Base-by-base conservation (phyloP, 2,797 vertebrate species). In the Mus caroli region DNA sequence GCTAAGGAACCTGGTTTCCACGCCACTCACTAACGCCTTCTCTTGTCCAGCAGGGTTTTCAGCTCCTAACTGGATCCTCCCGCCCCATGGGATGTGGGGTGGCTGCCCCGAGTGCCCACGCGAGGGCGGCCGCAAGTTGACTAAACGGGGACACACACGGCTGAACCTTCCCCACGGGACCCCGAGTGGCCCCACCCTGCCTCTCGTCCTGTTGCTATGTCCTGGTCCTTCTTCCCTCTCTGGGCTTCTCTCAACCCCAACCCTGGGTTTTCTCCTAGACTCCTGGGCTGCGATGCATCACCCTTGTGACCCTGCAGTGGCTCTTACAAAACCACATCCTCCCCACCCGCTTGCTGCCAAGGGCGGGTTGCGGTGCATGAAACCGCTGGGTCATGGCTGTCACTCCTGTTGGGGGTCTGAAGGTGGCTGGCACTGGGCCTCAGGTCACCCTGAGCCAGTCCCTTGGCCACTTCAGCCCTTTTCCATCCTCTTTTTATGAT, bases 31-130 rank as follows among this genome's bases (percentile, higher is more conserved):
- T 97, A 56, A 96, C 17, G 9, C 90, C 94, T 34, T 96, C 86
- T 98, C 94, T 98, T 95, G 88, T 94, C 95, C 97, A 92, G 75
- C 98, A 99, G 98, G 98, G 99, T 99, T 96, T 99, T 99, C 98
- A 98, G 98, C 98, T 98, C 98, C 98, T 99, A 99, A 98, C 96
- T 6, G 96, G 98, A 98, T 91, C 76, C 92, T 97, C 92, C 91
- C 87, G 0, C 96, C 96, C 97, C 78, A 91, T 95, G 7, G 94
- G 98, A 98, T 94, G 97, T 98, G 96, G 98, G 97, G 97, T 88
- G 97, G 85, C 97, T n/a, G 46, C 91, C 90, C 64, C 64, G 12
- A 19, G 73, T 69, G 6, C 94, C 96, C 96, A 93, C n/a, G 97
- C 3, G 0, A 89, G 97, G 96, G 95, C 88, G 96, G 97, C 97